These are phyloP conservation scores for Nomada ruficornis DNA, from an alignment of 2,888 invertebrate genomes.

Conservation along the genomic window DNA sequence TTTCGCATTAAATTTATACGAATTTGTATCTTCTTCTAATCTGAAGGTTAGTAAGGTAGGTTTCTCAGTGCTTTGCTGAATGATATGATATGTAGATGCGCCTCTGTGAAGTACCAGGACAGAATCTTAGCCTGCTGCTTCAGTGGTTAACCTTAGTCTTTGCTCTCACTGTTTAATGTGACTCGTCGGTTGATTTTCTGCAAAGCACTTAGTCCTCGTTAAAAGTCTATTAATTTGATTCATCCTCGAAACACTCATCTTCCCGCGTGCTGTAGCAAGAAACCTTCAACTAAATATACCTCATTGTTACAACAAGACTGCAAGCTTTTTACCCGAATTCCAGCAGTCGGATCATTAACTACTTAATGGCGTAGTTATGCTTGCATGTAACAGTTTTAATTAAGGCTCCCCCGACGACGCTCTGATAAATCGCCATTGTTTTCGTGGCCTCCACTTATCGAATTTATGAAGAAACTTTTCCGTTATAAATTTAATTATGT, in stretches of 20 bases:
- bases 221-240: conserved; percentile 31
- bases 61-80: not conserved
- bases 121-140: not conserved
- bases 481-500: not conserved
- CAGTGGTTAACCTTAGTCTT: not conserved
- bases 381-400: conserved; percentile 15
- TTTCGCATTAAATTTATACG: too few species aligned
- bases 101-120: not conserved
- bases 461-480: not conserved
- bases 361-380: not conserved
- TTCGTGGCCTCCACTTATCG: not conserved
- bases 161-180: not conserved
- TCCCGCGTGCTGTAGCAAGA: not conserved
- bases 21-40: too few species aligned
- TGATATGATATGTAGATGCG: not conserved
- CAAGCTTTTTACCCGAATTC: conserved; percentile 14
- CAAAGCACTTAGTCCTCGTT: conserved; percentile 24
- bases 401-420: not conserved
- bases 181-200: conserved; percentile 19
- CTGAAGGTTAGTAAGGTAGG: not conserved
- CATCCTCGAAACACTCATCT: not conserved
- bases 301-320: conserved; percentile 12
- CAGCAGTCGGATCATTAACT: conserved; percentile 15
- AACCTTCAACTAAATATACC: conserved; percentile 17
- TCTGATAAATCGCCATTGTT: conserved; percentile 1